Evolutionary conservation across 2,888 invertebrate genomes (phyloP), one percentile per base, ranked within the genome.

Genomic region (Caenorhabditis sp.): DNA sequence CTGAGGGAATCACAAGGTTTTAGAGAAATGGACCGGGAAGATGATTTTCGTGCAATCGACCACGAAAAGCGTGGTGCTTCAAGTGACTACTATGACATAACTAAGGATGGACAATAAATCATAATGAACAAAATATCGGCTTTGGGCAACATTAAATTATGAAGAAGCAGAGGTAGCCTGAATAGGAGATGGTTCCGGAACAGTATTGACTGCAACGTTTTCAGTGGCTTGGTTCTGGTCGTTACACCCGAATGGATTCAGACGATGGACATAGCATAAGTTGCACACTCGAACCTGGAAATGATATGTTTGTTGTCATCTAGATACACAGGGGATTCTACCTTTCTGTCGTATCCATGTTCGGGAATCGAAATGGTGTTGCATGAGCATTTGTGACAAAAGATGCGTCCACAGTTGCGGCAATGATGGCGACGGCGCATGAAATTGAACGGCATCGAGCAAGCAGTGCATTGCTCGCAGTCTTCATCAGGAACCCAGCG

Each of bases 391-490:
- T 83, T 86, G 64, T 83, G 82, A 74, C 91, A 91, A 81, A 91
- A 91, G 44, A 91, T 91, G 13, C 91, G 85, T 40, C 98, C 98
- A 93, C 98, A 99, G 93, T 97, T 97, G 88, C 98, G 94, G 92
- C 98, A 98, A 93, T 98, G 98, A 92, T 99, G 98, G 11, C 98
- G 93, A 20, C 98, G 94, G 50, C 98, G 94, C 89, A 99, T 96
- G 85, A 98, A 96, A 3, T 97, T 98, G 93, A 99, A 99, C 88
- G 95, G 95, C 20, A 95, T 95, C 79, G 95, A 94, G 92, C 99
- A 99, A 44, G 96, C 95, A 95, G 97, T 97, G 93, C 98, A 99
- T 67, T 90, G 89, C 20, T 87, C 88, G 79, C 91, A 91, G 74
- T 92, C 92, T 40, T 87, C 85, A 69, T 92, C 92, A n/a, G 98